Evolutionary conservation across 2,888 invertebrate genomes (phyloP), one percentile per base, ranked within the genome.

Genomic region (Sesia apiformis): DNA sequence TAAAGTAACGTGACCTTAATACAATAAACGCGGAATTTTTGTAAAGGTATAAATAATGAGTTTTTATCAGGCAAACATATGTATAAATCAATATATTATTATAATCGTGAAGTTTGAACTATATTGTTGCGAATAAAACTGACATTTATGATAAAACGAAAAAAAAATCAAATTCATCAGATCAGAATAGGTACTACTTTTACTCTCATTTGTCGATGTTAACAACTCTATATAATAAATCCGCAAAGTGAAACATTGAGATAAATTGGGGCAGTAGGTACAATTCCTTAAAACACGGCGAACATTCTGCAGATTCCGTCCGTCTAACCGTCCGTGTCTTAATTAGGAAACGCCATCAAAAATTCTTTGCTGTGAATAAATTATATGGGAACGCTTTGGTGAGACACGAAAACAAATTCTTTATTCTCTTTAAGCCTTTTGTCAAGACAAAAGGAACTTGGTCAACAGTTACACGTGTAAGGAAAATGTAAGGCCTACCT

Each of bases 321-420:
- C 55, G 53, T 52, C 40, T 53, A 57, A 56, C 57, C 59, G 56
- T 57, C 57, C 52, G 53, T 55, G 54, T 58, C 61, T 59, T 60
- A 59, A 61, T 61, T 59, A 60, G 51, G 52, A 41, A 8, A 42
- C 8, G 49, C 51, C 51, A 57, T 56, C 54, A 58, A 58, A 56
- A 56, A 57, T 52, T 57, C 55, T 58, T 58, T 57, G 61, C 58
- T 55, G 40, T 52, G 52, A 55, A 59, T 59, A 57, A 58, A 57
- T 59, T 59, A 53, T 53, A 52, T 40, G 53, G 46, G 50, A 56
- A 8, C 43, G 8, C 8, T 46, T 46, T 5, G n/a, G 8, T 46
- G 5, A 7, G 46, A 46, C 1, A 5, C 3, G 43, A 43, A 43
- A 43, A 5, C 8, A 23, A 23, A 23, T 23, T 23, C 23, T 3